Evolutionary conservation across 2,113 vertebrate species (phyloP), one percentile per base, ranked within the genome.

Genomic region (Campylomormyrus numenius): DNA sequence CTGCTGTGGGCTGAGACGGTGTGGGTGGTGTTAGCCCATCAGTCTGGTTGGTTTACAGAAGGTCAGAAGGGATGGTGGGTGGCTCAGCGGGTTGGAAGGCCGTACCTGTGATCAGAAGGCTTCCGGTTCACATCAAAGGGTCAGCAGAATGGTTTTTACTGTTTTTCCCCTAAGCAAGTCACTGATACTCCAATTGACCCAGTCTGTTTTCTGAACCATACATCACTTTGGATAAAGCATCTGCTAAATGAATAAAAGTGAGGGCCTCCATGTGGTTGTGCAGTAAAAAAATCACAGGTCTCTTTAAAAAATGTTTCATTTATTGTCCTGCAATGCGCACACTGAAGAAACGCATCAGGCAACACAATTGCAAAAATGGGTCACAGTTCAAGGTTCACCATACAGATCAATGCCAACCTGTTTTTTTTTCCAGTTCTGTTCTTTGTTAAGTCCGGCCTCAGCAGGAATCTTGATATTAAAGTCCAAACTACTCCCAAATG

Each of bases 401-500:
- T 24, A 48, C 83, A 85, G 83, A 85, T 85, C 83, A 85, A 85
- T 85, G 39, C 45, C 24, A 85, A 85, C 19, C 39, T 85, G 83
- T 48, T 21, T 85, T 48, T 85, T 48, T 39, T 21, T 1, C 21
- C 53, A 21, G 53, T 85, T 24, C 45, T 85, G 24, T 45, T 48
- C 46, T 85, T 45, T 85, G 83, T 85, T 85, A n/a, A 85, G 45
- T 85, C 46, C 3, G 39, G 24, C 45, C 42, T 48, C 74, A 80
- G 35, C 74, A 42, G 74, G 74, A 80, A 80, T 80, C 35, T 80
- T 42, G 35, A 80, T 42, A 80, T 80, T 80, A 80, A 80, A 80
- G 74, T 80, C 74, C 74, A 80, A 80, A 80, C 74, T 80, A 80
- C 74, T 80, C 74, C 74, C 74, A 80, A 80, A 80, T 80, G 74